phyloP scores from a whole-genome alignment of 2,888 invertebrate genomes.

The Papilio elwesi region DNA sequence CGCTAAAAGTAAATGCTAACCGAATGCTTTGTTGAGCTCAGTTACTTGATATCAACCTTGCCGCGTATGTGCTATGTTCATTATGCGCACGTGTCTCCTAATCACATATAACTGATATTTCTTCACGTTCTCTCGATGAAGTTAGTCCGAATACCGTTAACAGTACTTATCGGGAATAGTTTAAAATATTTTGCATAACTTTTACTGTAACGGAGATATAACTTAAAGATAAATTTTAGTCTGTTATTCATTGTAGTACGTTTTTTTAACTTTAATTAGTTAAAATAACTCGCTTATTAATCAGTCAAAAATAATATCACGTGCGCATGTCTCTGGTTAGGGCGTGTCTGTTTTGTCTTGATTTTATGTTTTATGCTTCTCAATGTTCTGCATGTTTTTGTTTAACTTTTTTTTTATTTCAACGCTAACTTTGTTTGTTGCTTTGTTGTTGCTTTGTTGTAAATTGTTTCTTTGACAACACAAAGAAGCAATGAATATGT shows the following conservation, averaged over 20 bases:
- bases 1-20: not conserved
- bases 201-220: too few species aligned
- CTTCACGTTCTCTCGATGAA: too few species aligned
- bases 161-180: too few species aligned
- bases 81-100: not conserved
- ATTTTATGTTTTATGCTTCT: not conserved
- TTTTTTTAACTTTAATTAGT: too few species aligned
- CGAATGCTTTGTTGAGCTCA: not conserved
- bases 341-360: not conserved
- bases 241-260: too few species aligned
- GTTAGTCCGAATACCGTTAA: too few species aligned
- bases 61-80: not conserved
- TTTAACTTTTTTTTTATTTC: not conserved
- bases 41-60: too few species aligned
- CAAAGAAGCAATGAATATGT: not conserved
- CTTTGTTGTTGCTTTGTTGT: not conserved
- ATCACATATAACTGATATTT: too few species aligned
- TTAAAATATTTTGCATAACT: too few species aligned
- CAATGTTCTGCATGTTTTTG: not conserved
- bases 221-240: too few species aligned
- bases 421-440: conserved; percentile 2
- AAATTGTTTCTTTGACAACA: not conserved
- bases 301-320: too few species aligned
- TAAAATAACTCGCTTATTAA: too few species aligned
- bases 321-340: not conserved